phyloP scores from a whole-genome alignment of 2,797 vertebrate genomes.

The Jordanella pulchra region DNA sequence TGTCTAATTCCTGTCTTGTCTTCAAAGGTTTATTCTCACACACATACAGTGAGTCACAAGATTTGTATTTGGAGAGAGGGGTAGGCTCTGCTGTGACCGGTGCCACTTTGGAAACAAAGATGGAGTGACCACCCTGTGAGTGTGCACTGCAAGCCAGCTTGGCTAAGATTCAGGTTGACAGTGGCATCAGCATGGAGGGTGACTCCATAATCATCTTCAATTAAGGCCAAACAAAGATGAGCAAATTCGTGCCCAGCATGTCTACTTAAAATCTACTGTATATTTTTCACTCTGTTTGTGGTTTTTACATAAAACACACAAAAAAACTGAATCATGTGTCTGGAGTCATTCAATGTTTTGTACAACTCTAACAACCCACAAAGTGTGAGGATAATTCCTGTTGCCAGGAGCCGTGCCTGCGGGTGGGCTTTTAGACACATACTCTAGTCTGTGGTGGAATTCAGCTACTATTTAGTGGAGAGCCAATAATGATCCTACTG shows the following conservation, averaged over 20 bases:
- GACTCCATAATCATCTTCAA: constrained; percentile 79
- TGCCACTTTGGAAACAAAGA: constrained; percentile 70
- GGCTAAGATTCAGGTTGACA: constrained; percentile 75
- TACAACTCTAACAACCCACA: constrained; percentile 28
- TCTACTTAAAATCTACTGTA: constrained; percentile 28
- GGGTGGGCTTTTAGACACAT: constrained; percentile 67
- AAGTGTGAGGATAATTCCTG: constrained; percentile 63
- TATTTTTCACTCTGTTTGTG: constrained; percentile 21
- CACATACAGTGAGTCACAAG: constrained; percentile 68
- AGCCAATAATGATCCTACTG: constrained; percentile 60
- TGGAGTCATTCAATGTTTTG: constrained; percentile 36
- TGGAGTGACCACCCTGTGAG: constrained; percentile 76
- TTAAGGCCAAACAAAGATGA: constrained; percentile 74
- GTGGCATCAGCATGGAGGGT: constrained; percentile 64
- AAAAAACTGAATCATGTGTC: constrained; percentile 1
- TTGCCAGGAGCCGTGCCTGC: constrained; percentile 45
- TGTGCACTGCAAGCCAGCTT: constrained; percentile 57
- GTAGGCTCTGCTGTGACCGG: constrained; percentile 51
- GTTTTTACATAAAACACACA: constrained; percentile 3
- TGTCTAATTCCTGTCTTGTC: constrained; percentile 30
- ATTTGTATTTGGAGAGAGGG: constrained; percentile 48
- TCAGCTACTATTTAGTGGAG: constrained; percentile 47
- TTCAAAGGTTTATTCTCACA: constrained; percentile 55
- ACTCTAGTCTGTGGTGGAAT: constrained; percentile 46
- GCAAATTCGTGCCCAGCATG: constrained; percentile 36